A percentile compares a stretch with the other conserved stretches of the same genome.
Evolutionary conservation across 1,140 invertebrate genomes (phyloP).

Genomic region (Dreissena rostriformis): DNA sequence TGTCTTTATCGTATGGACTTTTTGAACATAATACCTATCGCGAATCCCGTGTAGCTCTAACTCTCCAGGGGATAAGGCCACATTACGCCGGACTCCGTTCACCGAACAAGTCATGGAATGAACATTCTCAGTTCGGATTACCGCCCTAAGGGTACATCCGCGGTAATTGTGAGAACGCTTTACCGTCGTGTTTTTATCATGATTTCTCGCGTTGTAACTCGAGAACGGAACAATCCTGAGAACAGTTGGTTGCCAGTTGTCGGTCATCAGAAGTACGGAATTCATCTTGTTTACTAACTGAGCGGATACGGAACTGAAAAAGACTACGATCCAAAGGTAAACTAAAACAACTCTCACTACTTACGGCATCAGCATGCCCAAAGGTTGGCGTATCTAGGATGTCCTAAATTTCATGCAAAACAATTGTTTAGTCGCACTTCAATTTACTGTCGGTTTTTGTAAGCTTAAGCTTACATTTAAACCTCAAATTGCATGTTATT

Average conservation of each 20-base stretch:
- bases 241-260: slow-evolving; percentile 68
- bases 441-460: too few relatives aligned
- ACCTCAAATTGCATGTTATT: too few relatives aligned
- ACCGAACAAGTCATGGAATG: neutral
- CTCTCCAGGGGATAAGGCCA: slow-evolving; percentile 61
- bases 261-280: slow-evolving; percentile 61
- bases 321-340: neutral
- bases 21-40: slow-evolving; percentile 57
- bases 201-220: slow-evolving; percentile 52
- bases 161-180: slow-evolving; percentile 17
- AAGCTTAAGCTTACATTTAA: too few relatives aligned
- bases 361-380: neutral
- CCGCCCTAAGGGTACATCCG: slow-evolving; percentile 66
- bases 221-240: slow-evolving; percentile 69
- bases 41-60: slow-evolving; percentile 61
- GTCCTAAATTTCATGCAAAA: too few relatives aligned
- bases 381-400: neutral
- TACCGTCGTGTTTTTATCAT: neutral
- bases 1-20: slow-evolving; percentile 60
- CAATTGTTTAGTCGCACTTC: neutral
- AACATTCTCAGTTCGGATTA: slow-evolving; percentile 48
- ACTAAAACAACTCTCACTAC: slow-evolving; percentile 38
- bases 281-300: slow-evolving; percentile 56
- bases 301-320: slow-evolving; percentile 8
- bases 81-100: too few relatives aligned